A percentile compares a stretch with the other conserved stretches of the same genome.
These are phyloP conservation scores for Popillia japonica DNA, from an alignment of 1,140 invertebrate genomes.

Conservation along the genomic window DNA sequence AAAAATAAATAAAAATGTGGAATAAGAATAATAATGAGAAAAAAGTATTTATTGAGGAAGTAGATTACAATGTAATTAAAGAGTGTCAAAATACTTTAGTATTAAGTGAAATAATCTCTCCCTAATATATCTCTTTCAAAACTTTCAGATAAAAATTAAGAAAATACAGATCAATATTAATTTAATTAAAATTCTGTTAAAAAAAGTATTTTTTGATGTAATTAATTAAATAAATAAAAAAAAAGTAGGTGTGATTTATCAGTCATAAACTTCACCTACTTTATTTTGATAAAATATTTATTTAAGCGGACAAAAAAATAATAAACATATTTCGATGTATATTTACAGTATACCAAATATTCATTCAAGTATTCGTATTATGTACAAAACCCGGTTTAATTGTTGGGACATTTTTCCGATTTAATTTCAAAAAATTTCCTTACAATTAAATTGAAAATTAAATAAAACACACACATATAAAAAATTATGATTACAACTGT, in stretches of 20 bases:
- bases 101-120: slow-evolving; percentile 14
- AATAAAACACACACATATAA: not conserved
- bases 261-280: no score
- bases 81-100: slow-evolving; percentile 33
- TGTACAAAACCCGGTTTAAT: not conserved
- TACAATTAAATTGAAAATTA: not conserved
- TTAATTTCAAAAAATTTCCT: not conserved
- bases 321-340: no score
- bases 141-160: not conserved
- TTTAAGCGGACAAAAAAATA: no score
- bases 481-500: not conserved
- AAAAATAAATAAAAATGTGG: not conserved
- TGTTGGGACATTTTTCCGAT: slow-evolving; percentile 26
- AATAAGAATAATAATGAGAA: not conserved
- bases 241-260: no score
- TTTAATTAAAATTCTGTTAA: no score
- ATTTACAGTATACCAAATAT: no score
- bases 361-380: no score
- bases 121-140: not conserved
- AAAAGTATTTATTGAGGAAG: slow-evolving; percentile 6
- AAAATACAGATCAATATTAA: no score
- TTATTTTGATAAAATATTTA: no score
- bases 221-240: no score
- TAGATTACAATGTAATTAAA: slow-evolving; percentile 4
- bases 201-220: no score